These are phyloP conservation scores for Zoroaster sp. DNA, from an alignment of 53 echinoderm and acorn worm genomes.

Conservation along the genomic window DNA sequence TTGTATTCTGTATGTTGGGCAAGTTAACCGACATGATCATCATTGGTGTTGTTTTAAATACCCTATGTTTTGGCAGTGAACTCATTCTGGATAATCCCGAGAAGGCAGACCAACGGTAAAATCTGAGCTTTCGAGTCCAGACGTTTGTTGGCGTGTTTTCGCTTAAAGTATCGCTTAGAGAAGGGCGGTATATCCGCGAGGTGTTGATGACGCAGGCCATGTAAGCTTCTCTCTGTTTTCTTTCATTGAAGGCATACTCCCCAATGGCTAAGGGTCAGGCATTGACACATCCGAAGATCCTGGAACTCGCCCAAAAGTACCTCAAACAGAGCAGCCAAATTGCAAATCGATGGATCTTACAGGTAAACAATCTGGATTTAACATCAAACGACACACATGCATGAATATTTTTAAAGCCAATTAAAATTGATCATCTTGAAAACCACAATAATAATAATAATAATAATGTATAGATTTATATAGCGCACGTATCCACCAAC, in stretches of 20 bases:
- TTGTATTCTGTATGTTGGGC: too few species aligned
- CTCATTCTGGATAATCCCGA: too few species aligned
- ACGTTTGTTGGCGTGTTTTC: too few species aligned
- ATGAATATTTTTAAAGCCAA: too few species aligned
- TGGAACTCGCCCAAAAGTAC: constrained; percentile 29
- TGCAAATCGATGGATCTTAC: constrained; percentile 28
- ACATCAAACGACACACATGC: too few species aligned
- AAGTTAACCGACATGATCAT: too few species aligned
- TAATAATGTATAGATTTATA: background rate
- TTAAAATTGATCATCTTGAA: background rate
- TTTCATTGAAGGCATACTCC: constrained; percentile 20
- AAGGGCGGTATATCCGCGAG: too few species aligned
- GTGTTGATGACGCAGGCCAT: background rate
- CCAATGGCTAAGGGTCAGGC: constrained; percentile 35
- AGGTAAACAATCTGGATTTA: constrained; percentile 20
- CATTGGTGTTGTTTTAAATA: too few species aligned
- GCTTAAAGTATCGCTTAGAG: background rate
- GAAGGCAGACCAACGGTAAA: too few species aligned
- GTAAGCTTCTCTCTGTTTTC: background rate
- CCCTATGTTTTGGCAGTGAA: too few species aligned
- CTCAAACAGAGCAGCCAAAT: background rate
- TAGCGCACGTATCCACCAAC: background rate
- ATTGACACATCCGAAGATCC: background rate
- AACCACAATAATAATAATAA: background rate
- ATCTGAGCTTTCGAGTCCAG: too few species aligned